Percentiles rank a stretch among this genome's conserved stretches.
Conservation (phyloP, 2,888 invertebrate genomes). For the Nephrotoma guestfalica region DNA sequence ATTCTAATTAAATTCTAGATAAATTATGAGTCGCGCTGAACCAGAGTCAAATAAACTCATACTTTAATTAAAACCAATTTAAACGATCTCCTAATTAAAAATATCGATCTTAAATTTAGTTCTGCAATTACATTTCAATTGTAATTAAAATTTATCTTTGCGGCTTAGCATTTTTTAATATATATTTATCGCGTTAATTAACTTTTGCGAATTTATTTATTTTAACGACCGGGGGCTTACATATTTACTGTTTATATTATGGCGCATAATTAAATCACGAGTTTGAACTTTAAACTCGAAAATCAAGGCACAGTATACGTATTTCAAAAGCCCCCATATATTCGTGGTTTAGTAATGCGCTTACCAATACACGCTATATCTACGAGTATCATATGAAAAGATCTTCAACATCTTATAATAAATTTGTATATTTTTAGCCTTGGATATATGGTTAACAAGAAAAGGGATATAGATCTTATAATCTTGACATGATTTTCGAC, state of each 20-base stretch:
- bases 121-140: neutral
- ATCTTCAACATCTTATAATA: neutral
- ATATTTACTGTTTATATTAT: neutral
- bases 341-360: neutral
- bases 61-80: neutral
- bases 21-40: neutral
- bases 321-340: neutral
- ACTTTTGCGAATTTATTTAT: neutral
- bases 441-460: neutral
- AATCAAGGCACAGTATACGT: neutral
- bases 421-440: neutral
- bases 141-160: neutral
- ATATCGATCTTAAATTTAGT: neutral
- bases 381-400: neutral
- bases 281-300: neutral
- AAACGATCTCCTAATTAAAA: neutral
- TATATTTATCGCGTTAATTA: neutral
- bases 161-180: neutral
- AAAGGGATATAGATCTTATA: neutral
- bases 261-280: neutral
- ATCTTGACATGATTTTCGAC: neutral
- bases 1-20: neutral
- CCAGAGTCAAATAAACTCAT: neutral
- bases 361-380: neutral
- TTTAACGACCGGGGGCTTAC: neutral